Base-by-base conservation (phyloP, 2,797 vertebrate species). In the Protosalanx chinensis region DNA sequence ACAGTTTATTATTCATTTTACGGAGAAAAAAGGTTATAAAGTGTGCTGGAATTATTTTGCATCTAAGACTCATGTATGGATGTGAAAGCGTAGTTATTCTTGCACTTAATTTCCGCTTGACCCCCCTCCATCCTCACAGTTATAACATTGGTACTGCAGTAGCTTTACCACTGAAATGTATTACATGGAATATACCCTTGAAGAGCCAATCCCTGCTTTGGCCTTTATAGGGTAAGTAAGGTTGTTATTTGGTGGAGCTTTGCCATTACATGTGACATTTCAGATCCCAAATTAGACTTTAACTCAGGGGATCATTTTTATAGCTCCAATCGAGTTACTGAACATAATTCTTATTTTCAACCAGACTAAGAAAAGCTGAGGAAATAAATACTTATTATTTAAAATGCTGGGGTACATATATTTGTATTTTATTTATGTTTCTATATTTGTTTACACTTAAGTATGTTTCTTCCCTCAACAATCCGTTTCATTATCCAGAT, bases 261-360 rank as follows among this genome's bases (percentile, higher is more conserved):
- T 53, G 41, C 23, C 65, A 67, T 23, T 7, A 1, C 46, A 51
- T 67, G 65, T 67, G 46, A 67, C 65, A 67, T 67, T 67, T 30
- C 65, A 30, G 15, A 67, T 51, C 65, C 46, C 37, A 12, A 41
- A 41, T 41, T 41, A 41, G 37, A 41, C 37, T 41, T 41, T 41
- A 10, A 12, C 37, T 41, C 37, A 41, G 37, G 12, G 37, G 10
- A 41, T 41, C 10, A 10, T 41, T 41, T 41, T 41, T 41, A 41
- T 41, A 41, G 8, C 8, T 12, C 65, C 16, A 53, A 30, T 51
- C 30, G 32, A 67, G n/a, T 53, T 23, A 23, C 10, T 20, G 6
- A 10, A 27, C 12, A 41, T 0, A 12, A 41, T 12, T 35, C 33
- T 6, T 35, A 2, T 35, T 35, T 35, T 35, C 33, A 20, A 18